Base-by-base conservation (phyloP, 2,888 invertebrate genomes). In the Mesochorus sp. region DNA sequence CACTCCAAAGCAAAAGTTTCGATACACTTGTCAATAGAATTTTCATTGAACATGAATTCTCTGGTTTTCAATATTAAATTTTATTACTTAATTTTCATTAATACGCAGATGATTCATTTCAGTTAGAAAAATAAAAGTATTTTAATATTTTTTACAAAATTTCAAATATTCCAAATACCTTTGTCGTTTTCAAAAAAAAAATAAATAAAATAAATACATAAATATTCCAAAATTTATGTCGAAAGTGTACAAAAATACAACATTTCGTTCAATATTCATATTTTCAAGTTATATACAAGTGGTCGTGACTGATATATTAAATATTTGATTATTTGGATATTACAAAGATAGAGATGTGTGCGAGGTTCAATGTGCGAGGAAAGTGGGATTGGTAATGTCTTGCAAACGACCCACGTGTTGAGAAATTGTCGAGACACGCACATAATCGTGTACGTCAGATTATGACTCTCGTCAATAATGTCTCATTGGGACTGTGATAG, bases 351-450 rank as follows among this genome's bases (percentile, higher is more conserved):
- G 34, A 4, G 34, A n/a, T n/a, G n/a, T n/a, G n/a, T n/a, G n/a
- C n/a, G n/a, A n/a, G n/a, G n/a, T n/a, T n/a, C n/a, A n/a, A n/a
- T n/a, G n/a, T n/a, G n/a, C n/a, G n/a, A n/a, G n/a, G n/a, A n/a
- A n/a, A 21, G 21, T 47, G 3, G 6, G 44, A 61, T 70, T 70
- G 31, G 57, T 57, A 57, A 57, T 34, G 44, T 47, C 68, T 68
- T 59, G 2, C 6, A 70, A 57, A 70, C 68, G 68, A 70, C 47
- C 57, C 57, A 59, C 47, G 68, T 59, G 59, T 59, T 57, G 59
- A 70, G 68, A 70, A 70, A 70, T 37, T 34, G 37, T 31, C 68
- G 31, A 44, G 68, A 68, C 19, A 19, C 57, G 55, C 57, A n/a
- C n/a, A n/a, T n/a, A n/a, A n/a, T n/a, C n/a, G n/a, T n/a, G 21